phyloP scores from a whole-genome alignment of 2,888 invertebrate genomes.

The Tyria jacobaeae region DNA sequence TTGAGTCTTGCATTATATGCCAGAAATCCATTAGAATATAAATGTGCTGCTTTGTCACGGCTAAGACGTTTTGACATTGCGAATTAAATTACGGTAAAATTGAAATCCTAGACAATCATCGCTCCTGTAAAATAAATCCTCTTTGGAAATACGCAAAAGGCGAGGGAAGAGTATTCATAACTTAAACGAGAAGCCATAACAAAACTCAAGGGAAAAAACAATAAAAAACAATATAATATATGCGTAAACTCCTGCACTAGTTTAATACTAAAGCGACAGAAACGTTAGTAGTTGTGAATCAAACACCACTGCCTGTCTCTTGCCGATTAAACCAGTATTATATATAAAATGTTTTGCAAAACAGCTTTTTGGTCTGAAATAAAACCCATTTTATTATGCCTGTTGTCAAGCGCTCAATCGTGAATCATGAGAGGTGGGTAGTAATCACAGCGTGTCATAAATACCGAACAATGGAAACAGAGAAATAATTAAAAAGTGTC shows the following conservation, averaged over 20 bases:
- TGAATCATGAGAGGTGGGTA: constrained; percentile 19
- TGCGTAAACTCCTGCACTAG: not conserved
- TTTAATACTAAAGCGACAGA: not conserved
- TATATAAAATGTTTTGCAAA: not conserved
- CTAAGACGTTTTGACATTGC: not conserved
- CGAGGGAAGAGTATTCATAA: not conserved
- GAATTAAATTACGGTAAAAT: not conserved
- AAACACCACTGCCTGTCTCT: too few relatives aligned
- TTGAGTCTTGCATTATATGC: not conserved
- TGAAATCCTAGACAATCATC: not conserved
- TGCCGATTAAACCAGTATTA: too few relatives aligned
- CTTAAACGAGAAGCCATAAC: not conserved
- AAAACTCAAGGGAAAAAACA: not conserved
- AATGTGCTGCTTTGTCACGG: constrained; percentile 1
- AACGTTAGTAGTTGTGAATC: too few relatives aligned
- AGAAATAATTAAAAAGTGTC: constrained; percentile 40
- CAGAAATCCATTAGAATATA: not conserved
- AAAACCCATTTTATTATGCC: constrained; percentile 14
- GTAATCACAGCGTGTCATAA: constrained; percentile 30
- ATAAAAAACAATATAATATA: not conserved
- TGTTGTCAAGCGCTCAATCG: constrained; percentile 24
- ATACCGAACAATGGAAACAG: constrained; percentile 26
- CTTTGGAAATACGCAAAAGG: not conserved
- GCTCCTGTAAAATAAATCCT: not conserved
- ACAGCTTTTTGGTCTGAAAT: constrained; percentile 11